Conservation (phyloP, 2,888 invertebrate species). For the Aporophyla nigra region DNA sequence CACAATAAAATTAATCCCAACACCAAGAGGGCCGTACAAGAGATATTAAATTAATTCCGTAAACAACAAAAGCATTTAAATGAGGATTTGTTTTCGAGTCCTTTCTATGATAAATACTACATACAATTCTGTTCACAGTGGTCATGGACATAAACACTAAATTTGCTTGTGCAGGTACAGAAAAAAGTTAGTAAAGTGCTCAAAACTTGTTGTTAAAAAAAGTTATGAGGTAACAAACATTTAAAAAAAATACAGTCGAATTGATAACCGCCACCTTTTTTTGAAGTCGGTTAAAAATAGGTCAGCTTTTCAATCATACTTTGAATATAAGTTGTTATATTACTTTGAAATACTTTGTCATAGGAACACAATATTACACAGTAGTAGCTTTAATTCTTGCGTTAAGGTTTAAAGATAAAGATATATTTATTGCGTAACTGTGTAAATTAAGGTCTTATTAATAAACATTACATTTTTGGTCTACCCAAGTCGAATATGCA, state of each 20-base stretch:
- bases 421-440: no score
- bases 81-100: conserved; percentile 37
- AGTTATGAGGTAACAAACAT: no score
- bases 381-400: not conserved
- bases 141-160: not conserved
- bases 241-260: no score
- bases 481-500: no score
- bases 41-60: conserved; percentile 55
- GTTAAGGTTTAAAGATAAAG: no score
- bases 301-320: conserved; percentile 22
- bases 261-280: no score
- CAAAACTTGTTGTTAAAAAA: conserved; percentile 1
- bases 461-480: no score
- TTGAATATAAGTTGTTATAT: conserved; percentile 20
- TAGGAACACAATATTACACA: not conserved
- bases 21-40: conserved; percentile 29
- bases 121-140: conserved; percentile 3
- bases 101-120: conserved; percentile 14
- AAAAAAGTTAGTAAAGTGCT: conserved; percentile 5
- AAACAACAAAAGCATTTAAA: conserved; percentile 45
- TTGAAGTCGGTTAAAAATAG: not conserved
- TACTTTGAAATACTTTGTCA: conserved; percentile 14
- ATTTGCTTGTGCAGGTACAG: conserved; percentile 17
- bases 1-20: conserved; percentile 50
- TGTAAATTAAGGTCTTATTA: no score